Conservation (phyloP, 2,888 invertebrate species). For the Nipponacmea schrenckii region DNA sequence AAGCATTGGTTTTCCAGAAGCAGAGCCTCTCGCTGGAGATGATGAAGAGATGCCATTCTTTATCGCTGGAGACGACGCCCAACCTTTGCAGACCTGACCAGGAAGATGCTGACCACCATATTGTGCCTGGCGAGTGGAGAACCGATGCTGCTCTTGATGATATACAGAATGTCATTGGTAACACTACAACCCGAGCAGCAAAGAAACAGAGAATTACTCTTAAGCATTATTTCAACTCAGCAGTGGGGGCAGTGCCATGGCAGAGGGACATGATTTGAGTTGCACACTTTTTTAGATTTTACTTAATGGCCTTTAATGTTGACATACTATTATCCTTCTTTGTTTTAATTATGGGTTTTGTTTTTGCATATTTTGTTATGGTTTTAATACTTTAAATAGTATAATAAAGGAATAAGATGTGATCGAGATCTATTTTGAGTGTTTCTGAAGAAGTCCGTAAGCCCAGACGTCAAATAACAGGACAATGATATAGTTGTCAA, state of each 20-base stretch:
- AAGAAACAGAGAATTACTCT: conserved; percentile 23
- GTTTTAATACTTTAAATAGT: no score
- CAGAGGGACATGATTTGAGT: conserved; percentile 8
- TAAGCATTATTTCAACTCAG: conserved; percentile 6
- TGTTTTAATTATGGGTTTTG: no score
- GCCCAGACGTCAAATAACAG: no score
- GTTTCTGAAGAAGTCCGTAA: no score
- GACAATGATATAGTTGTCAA: no score
- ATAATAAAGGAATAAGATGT: no score
- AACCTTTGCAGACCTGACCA: conserved; percentile 29
- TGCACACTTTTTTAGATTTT: neutral
- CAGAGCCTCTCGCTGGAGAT: conserved; percentile 31
- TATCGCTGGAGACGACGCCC: conserved; percentile 42
- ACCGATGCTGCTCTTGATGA: conserved; percentile 19
- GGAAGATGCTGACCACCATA: conserved; percentile 34
- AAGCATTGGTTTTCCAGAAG: conserved; percentile 28
- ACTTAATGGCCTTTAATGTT: neutral
- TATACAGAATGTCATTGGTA: conserved; percentile 12
- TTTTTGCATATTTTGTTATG: no score
- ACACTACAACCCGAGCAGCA: conserved; percentile 16
- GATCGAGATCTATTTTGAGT: no score
- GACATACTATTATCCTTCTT: no score
- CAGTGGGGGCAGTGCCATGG: conserved; percentile 17
- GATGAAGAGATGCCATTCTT: conserved; percentile 35
- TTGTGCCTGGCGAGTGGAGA: conserved; percentile 38